These are phyloP conservation scores for Falco columbarius DNA, from an alignment of 2,797 vertebrate species.

Conservation along the genomic window DNA sequence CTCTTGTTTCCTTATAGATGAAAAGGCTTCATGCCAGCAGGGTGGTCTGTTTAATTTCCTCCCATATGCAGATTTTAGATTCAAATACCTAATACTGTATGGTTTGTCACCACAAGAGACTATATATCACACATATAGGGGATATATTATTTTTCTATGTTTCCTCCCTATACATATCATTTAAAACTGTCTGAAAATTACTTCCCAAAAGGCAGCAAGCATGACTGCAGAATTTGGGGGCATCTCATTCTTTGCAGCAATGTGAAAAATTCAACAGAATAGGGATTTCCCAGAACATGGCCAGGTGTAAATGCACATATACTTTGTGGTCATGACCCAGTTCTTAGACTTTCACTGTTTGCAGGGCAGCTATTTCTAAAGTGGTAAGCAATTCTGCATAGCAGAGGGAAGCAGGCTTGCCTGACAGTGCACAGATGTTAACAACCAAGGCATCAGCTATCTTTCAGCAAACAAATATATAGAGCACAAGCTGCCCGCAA, in stretches of 20 bases:
- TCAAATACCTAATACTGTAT: not conserved
- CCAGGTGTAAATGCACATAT: not conserved
- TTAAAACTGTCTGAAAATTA: not conserved
- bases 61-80: not conserved
- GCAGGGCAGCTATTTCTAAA: not conserved
- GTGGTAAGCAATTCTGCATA: not conserved
- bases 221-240: not conserved
- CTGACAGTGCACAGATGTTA: not conserved
- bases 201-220: not conserved
- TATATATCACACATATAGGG: not conserved
- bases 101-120: not conserved
- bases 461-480: not conserved
- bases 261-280: conserved; percentile 5
- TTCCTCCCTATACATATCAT: not conserved
- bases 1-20: not conserved
- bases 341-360: not conserved
- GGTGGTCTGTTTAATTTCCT: not conserved
- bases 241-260: not conserved
- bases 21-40: not conserved
- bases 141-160: not conserved
- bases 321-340: not conserved
- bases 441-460: not conserved
- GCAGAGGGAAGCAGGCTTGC: not conserved
- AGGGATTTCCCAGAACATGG: not conserved
- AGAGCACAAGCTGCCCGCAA: not conserved